Evolutionary conservation across 2,888 invertebrate genomes (phyloP).

Genomic region (Micoletzkya japonica): DNA sequence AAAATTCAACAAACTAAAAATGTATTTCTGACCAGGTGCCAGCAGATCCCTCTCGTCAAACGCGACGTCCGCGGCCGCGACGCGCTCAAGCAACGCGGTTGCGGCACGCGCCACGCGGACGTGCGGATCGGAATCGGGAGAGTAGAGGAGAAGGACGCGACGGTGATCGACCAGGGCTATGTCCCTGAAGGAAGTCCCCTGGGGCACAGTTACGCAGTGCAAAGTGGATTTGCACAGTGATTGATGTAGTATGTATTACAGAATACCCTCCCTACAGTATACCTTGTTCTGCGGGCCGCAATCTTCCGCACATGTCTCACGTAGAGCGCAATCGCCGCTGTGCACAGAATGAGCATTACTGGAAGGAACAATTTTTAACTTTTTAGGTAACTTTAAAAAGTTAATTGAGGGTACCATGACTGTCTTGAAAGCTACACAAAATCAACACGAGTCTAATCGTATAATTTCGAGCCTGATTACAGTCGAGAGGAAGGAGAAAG

Average conservation of each 20-base stretch:
- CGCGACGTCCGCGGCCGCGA: slow-evolving; percentile 9
- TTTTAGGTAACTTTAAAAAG: too few species aligned
- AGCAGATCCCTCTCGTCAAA: slow-evolving; percentile 26
- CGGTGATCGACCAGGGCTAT: slow-evolving; percentile 30
- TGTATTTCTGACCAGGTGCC: slow-evolving; percentile 6
- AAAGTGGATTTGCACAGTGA: too few species aligned
- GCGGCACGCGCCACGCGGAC: too few species aligned
- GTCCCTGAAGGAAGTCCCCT: background rate
- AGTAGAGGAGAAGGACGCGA: slow-evolving; percentile 48
- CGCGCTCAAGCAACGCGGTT: background rate
- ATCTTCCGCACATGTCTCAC: slow-evolving; percentile 9
- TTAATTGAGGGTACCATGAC: too few species aligned
- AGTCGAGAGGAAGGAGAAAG: too few species aligned
- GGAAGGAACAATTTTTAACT: too few species aligned
- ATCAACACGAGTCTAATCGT: too few species aligned
- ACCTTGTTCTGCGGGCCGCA: slow-evolving; percentile 9
- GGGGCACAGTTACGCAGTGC: background rate
- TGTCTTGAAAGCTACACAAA: too few species aligned
- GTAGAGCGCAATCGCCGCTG: slow-evolving; percentile 4
- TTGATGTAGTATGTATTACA: too few species aligned
- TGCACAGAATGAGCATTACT: slow-evolving; percentile 10
- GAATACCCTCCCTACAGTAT: background rate
- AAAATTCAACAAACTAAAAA: too few species aligned
- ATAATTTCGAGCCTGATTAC: too few species aligned
- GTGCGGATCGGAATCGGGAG: slow-evolving; percentile 52